phyloP scores from a whole-genome alignment of 2,888 invertebrate species.

The Netelia inedita region DNA sequence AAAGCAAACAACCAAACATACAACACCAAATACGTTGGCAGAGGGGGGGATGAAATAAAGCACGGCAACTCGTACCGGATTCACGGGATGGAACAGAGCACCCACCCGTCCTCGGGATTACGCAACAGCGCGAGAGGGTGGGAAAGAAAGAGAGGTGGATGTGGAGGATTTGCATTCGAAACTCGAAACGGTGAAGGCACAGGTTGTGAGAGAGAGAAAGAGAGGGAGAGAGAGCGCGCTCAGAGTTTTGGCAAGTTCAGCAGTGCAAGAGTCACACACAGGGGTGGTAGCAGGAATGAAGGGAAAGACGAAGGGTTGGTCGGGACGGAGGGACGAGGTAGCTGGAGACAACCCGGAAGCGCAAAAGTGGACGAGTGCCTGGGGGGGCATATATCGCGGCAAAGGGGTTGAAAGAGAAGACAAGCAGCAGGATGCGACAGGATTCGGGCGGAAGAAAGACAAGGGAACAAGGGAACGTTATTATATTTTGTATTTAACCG shows the following conservation, averaged over 20 bases:
- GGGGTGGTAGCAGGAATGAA: not conserved
- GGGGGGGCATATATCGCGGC: constrained; percentile 2
- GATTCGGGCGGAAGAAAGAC: constrained; percentile 22
- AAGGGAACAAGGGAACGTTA: constrained; percentile 43
- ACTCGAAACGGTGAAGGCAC: constrained; percentile 25
- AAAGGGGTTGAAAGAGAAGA: constrained; percentile 10
- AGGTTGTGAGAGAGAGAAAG: not conserved
- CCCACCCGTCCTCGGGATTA: not conserved
- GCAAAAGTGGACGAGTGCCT: constrained; percentile 31
- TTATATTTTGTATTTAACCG: constrained; percentile 65
- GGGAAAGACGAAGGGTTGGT: not conserved
- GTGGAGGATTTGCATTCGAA: constrained; percentile 59
- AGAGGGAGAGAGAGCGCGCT: constrained; percentile 3
- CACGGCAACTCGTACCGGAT: not conserved
- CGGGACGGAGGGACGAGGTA: not conserved
- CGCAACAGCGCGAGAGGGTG: not conserved
- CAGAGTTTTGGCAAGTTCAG: constrained; percentile 48
- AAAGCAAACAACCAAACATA: not conserved
- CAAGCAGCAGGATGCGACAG: constrained; percentile 11
- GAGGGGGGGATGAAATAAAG: not conserved
- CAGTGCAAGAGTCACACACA: constrained; percentile 34
- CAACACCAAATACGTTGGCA: not conserved
- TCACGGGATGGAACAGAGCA: not conserved
- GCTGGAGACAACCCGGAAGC: constrained; percentile 39
- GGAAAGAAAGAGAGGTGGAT: no score